Evolutionary conservation across 2,797 vertebrate genomes (phyloP), one percentile per base, ranked within the genome.

Genomic region (Poecilia wingei): DNA sequence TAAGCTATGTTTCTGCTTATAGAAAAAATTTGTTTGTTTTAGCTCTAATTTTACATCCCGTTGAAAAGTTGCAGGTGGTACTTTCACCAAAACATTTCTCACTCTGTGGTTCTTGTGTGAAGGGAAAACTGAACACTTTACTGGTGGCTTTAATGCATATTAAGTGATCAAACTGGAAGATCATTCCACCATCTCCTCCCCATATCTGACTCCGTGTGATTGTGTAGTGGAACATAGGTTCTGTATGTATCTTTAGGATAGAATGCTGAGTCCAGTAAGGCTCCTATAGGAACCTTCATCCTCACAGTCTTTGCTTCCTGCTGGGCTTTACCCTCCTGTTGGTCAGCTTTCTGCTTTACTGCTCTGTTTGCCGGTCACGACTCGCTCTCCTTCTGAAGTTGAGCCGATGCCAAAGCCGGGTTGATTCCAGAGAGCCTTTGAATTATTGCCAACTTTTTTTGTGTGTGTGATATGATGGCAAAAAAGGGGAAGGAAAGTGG

Each of bases 311-410:
- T 70, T 28, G 68, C 66, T 79, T 76, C 79, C 47, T 79, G 53
- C 84, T 55, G 75, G 78, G 47, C 75, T 77, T 86, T 80, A 77
- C 83, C 77, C 80, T 64, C 66, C 72, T 0, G n/a, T 61, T 3
- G 20, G 79, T 85, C 79, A 41, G 70, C 72, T 80, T 76, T 79
- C 76, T 43, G 31, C 72, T 87, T 82, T 74, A 33, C 76, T 80
- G 82, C 86, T 90, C 86, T 57, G 85, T 79, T 85, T 81, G 79
- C 86, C 4, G 79, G 86, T 92, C 92, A 94, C 90, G 87, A 91
- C 87, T 89, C 79, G 0, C 31, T 9, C 70, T 80, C 81, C 71
- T 55, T 84, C 72, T 84, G 53, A 88, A 82, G 81, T 77, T 91
- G 89, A 92, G 75, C 82, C 28, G 46, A 74, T 78, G 91, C 91